phyloP scores from a whole-genome alignment of 2,797 vertebrate genomes.

The Hafferia zeledoni region DNA sequence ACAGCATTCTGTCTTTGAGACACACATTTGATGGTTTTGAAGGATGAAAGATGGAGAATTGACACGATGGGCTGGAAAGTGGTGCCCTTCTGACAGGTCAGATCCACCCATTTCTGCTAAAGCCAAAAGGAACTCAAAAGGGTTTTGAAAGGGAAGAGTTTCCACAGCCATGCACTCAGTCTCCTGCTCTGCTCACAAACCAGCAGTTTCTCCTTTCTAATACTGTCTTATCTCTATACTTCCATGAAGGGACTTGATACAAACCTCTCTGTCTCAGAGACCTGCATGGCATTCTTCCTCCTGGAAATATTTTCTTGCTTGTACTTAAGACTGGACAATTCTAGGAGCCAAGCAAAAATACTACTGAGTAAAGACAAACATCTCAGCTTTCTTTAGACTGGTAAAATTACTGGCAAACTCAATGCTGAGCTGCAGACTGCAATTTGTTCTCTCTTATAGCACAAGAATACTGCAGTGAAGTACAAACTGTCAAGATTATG shows the following conservation, averaged over 20 bases:
- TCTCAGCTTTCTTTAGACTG: neutral
- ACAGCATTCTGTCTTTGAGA: neutral
- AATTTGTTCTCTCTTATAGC: neutral
- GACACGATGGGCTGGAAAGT: fast-evolving
- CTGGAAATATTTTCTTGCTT: neutral
- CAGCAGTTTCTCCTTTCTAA: neutral
- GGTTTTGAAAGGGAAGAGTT: neutral
- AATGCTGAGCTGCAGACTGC: neutral
- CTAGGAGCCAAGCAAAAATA: neutral
- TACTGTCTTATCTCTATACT: neutral
- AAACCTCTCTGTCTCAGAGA: neutral
- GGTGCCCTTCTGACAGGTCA: neutral
- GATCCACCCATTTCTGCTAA: neutral
- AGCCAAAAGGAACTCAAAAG: neutral
- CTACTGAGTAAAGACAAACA: neutral
- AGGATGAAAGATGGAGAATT: neutral
- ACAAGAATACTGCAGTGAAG: neutral
- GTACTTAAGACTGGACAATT: neutral
- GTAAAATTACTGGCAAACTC: neutral
- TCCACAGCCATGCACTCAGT: neutral
- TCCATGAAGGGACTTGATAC: neutral
- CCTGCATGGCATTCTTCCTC: neutral
- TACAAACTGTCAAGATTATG: neutral
- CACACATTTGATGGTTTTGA: neutral
- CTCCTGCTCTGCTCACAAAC: neutral